Percentiles rank a stretch among this genome's conserved stretches.
Conservation (phyloP, 1,140 invertebrate species). For the Lasaia peninsularis region DNA sequence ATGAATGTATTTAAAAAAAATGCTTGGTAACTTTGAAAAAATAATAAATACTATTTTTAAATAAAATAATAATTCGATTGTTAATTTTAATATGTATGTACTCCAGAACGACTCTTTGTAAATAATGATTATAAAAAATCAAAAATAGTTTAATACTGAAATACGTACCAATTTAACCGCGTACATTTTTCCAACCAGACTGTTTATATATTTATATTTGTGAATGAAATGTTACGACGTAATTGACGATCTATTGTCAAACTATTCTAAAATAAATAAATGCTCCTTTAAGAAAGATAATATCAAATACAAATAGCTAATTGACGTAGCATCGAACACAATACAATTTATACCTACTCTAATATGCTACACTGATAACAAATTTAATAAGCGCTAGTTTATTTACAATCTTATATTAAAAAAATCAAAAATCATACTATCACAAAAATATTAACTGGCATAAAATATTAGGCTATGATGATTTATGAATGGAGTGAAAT, state of each 20-base stretch:
- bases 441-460: constrained; percentile 10
- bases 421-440: background rate
- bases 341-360: background rate
- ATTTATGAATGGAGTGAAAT: no score
- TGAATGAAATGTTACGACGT: constrained; percentile 1
- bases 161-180: no score
- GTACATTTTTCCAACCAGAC: no score
- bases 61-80: no score
- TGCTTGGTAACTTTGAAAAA: no score
- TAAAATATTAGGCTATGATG: background rate
- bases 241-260: constrained; percentile 5
- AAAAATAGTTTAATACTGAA: no score
- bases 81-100: no score
- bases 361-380: background rate
- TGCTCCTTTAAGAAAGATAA: background rate
- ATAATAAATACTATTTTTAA: no score
- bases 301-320: constrained; percentile 4
- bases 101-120: no score
- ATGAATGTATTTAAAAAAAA: no score
- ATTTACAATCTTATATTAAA: constrained; percentile 2
- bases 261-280: constrained; percentile 10
- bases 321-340: constrained; percentile 4
- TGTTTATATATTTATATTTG: background rate
- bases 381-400: background rate
- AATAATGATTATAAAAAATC: no score